These are phyloP conservation scores for Nibea coibor DNA, from an alignment of 2,113 vertebrate genomes.

Conservation along the genomic window DNA sequence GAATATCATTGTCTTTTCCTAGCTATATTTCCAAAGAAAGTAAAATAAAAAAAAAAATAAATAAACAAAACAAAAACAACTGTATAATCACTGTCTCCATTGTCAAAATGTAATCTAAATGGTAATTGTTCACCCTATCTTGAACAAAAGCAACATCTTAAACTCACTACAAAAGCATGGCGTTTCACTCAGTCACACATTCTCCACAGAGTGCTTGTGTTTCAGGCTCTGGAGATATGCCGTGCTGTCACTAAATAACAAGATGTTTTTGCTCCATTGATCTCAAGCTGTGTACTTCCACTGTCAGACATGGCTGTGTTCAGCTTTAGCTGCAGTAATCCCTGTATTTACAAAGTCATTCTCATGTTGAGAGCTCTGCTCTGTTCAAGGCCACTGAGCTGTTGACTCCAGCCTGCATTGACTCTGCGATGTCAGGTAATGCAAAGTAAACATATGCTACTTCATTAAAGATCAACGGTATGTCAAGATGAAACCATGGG, in stretches of 20 bases:
- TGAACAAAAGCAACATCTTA: constrained; percentile 29
- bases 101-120: constrained; percentile 49
- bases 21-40: not conserved
- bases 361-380: constrained; percentile 42
- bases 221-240: constrained; percentile 30
- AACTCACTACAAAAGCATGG: not conserved
- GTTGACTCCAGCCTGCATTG: constrained; percentile 11
- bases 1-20: not conserved
- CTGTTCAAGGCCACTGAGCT: constrained; percentile 41
- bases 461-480: not conserved
- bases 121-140: constrained; percentile 35
- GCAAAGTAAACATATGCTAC: not conserved
- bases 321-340: constrained; percentile 52
- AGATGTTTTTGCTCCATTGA: constrained; percentile 54
- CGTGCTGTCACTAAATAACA: constrained; percentile 38
- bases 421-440: not conserved
- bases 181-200: constrained; percentile 16
- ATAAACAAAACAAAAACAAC: not conserved
- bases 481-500: not conserved
- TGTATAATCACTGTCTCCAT: constrained; percentile 15
- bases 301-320: constrained; percentile 53
- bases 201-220: constrained; percentile 15
- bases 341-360: constrained; percentile 51
- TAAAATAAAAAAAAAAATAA: not conserved
- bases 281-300: constrained; percentile 58